Evolutionary conservation across 1,140 invertebrate genomes (phyloP), one percentile per base, ranked within the genome.

Genomic region (Ganaspis sp.): DNA sequence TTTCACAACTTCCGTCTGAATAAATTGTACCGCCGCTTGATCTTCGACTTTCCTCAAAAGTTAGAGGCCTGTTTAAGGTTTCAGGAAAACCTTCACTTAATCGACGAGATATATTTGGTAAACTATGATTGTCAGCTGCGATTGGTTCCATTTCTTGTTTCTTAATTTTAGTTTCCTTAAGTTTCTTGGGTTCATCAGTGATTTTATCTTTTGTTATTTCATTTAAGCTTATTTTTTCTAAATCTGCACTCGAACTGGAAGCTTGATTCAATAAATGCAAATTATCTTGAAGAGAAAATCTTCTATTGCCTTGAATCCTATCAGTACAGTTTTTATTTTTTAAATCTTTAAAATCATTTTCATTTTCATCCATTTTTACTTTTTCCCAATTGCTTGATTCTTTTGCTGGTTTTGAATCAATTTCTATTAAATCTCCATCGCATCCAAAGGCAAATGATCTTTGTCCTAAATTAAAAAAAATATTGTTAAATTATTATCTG

Each of bases 371-470:
- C 9, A 15, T 3, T 72, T 72, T 72, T 49, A 49, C 53, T 21
- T 49, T 42, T 12, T 72, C 42, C 3, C 12, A 9, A 23, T 12
- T 5, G 9, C n/a, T 58, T 58, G 15, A 64, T 1, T 6, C 4
- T 34, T 29, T 29, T 64, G 23, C 1, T 11, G 23, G 11, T n/a
- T 26, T 29, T 29, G 58, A 64, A 1, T 89, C 79, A 6, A 91
- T 85, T 81, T 93, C 92, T 49, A 93, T 92, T 49, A 93, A 82
- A 75, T 92, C 90, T 11, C 93, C 93, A 74, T 93, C 89, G 15
- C 86, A 84, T 12, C 89, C 88, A 80, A 93, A 92, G 3, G 91
- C 91, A 76, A 92, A 93, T 4, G 92, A 92, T 69, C 91, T 90
- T 81, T 92, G 89, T 69, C 93, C 93, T 91, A 38, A 40, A 87